Conservation (phyloP, 2,888 invertebrate genomes). For the Cinara cedri region DNA sequence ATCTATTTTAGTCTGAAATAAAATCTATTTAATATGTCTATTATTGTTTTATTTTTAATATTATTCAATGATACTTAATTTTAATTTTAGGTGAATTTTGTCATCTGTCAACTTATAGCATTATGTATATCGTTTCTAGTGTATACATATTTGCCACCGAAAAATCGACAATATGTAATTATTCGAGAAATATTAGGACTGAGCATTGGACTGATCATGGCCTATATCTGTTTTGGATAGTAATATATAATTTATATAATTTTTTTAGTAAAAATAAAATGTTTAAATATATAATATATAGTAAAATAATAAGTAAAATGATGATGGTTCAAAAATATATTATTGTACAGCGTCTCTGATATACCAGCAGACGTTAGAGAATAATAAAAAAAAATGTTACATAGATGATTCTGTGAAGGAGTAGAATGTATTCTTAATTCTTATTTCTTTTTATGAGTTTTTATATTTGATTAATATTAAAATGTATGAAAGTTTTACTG, state of each 20-base stretch:
- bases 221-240: slow-evolving; percentile 88
- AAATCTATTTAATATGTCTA: slow-evolving; percentile 6
- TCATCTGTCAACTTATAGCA: slow-evolving; percentile 81
- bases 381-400: too few relatives aligned
- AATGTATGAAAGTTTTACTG: too few relatives aligned
- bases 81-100: slow-evolving; percentile 79
- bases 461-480: too few relatives aligned
- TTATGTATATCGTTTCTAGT: slow-evolving; percentile 79
- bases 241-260: slow-evolving; percentile 67
- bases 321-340: too few relatives aligned
- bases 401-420: too few relatives aligned
- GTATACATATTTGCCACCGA: slow-evolving; percentile 77
- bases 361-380: too few relatives aligned
- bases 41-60: slow-evolving; percentile 55
- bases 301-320: neutral
- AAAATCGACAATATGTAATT: slow-evolving; percentile 69
- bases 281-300: neutral
- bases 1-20: too few relatives aligned
- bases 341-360: too few relatives aligned
- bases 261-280: slow-evolving; percentile 10
- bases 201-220: slow-evolving; percentile 77
- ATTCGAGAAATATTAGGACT: slow-evolving; percentile 81
- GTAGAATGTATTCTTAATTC: too few relatives aligned
- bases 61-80: slow-evolving; percentile 57
- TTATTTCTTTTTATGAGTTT: too few relatives aligned